Evolutionary conservation across 2,888 invertebrate genomes (phyloP), one percentile per base, ranked within the genome.

Genomic region (Omphaloscelis lunosa): DNA sequence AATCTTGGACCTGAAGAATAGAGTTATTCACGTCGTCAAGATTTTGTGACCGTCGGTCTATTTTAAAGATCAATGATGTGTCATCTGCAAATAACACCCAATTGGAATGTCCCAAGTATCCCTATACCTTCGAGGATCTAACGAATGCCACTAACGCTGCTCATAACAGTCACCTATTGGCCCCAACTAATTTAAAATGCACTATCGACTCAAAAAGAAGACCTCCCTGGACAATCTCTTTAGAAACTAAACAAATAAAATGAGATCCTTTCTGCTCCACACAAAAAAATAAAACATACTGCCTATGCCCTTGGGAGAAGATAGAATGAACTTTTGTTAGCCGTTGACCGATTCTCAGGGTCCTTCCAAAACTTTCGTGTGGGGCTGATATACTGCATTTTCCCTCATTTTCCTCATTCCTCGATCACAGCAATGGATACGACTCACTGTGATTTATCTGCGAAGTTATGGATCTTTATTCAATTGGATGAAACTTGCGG

Each of bases 391-490:
- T 80, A 81, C 73, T 82, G 81, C 84, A 84, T 51, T 74, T 69
- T 69, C 29, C 56, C 59, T 80, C 67, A 72, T 84, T 73, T 83
- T 73, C 80, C 84, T 80, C 59, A 23, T 84, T 61, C 56, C 20
- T 65, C 68, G 12, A 84, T 84, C 68, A 58, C 41, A 63, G n/a
- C 27, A 62, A 70, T 72, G 84, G 62, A 63, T 68, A 67, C 67
- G 66, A 72, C n/a, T 82, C 56, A 15, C 62, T 58, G 74, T 84
- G 81, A 82, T 82, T 82, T 82, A 82, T 82, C 9, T 74, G 9
- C 34, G 20, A 84, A 84, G 80, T 80, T 69, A 74, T 80, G 59
- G 74, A 84, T 82, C 73, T 80, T 84, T 73, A 84, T 82, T 84
- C 81, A 82, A 84, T 82, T 74, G 80, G 69, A 68, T 69, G 41